Percentiles rank a stretch among this genome's conserved stretches.
phyloP scores from a whole-genome alignment of 1,140 invertebrate species.

The Aphidius gifuensis region DNA sequence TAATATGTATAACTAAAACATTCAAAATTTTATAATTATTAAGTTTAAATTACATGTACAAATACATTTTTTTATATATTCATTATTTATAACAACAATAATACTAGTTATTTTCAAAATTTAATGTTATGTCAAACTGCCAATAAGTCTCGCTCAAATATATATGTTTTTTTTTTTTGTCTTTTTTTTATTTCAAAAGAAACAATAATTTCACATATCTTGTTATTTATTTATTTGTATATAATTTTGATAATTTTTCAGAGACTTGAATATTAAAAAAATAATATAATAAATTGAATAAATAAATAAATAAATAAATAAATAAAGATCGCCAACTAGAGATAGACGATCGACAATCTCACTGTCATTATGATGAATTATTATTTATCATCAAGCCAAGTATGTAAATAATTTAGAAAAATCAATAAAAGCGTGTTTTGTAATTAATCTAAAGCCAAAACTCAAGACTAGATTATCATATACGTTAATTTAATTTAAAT shows the following conservation, averaged over 20 bases:
- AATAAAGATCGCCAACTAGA: slow-evolving; percentile 19
- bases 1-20: neutral
- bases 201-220: slow-evolving; percentile 16
- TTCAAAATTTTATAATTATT: neutral
- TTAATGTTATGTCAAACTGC: neutral
- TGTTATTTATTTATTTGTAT: slow-evolving; percentile 2
- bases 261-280: slow-evolving; percentile 5
- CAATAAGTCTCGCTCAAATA: slow-evolving; percentile 21
- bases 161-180: slow-evolving; percentile 1
- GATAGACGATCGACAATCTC: slow-evolving; percentile 38
- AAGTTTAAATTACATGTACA: neutral
- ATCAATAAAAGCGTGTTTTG: slow-evolving; percentile 33
- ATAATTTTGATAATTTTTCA: slow-evolving; percentile 12
- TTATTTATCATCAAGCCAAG: neutral
- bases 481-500: slow-evolving; percentile 14
- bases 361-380: slow-evolving; percentile 22
- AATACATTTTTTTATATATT: neutral
- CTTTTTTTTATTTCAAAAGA: neutral
- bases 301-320: slow-evolving; percentile 7
- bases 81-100: neutral
- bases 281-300: no score
- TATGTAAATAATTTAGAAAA: slow-evolving; percentile 1
- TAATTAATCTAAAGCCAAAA: slow-evolving; percentile 41
- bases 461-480: slow-evolving; percentile 34
- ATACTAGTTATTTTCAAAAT: neutral